These are phyloP conservation scores for Apodemus sylvaticus DNA, from an alignment of 2,113 vertebrate genomes.

Conservation along the genomic window DNA sequence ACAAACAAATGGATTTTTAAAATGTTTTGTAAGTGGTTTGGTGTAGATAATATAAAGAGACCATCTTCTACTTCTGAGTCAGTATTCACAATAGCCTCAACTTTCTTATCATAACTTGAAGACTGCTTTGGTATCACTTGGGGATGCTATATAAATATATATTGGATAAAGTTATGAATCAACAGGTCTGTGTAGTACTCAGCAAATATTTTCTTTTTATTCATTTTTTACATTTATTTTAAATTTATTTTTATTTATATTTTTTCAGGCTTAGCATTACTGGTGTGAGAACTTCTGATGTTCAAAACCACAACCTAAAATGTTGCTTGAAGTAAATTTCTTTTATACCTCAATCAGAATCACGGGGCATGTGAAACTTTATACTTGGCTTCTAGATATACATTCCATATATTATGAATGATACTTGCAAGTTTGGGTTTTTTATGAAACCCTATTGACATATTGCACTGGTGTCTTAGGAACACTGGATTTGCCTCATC, in stretches of 20 bases:
- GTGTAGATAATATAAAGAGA: neutral
- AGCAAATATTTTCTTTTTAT: neutral
- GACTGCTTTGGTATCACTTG: neutral
- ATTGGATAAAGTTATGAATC: neutral
- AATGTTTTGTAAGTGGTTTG: neutral
- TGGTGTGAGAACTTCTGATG: neutral
- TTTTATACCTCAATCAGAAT: neutral
- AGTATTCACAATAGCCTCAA: neutral
- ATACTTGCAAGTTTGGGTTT: neutral
- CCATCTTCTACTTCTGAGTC: neutral
- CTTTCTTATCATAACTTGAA: neutral
- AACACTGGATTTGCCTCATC: neutral
- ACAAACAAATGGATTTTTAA: neutral
- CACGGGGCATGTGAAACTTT: neutral
- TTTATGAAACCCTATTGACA: neutral
- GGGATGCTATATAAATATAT: neutral
- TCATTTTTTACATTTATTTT: no score
- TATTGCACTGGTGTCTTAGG: neutral
- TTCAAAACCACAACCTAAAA: neutral
- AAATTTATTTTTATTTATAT: neutral
- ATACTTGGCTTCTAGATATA: neutral
- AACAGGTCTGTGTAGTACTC: neutral
- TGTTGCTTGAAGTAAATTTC: neutral
- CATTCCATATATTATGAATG: neutral
- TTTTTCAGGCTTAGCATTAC: neutral